Evolutionary conservation across 2,888 invertebrate species (phyloP), one percentile per base, ranked within the genome.

Genomic region (Endotricha flammealis): DNA sequence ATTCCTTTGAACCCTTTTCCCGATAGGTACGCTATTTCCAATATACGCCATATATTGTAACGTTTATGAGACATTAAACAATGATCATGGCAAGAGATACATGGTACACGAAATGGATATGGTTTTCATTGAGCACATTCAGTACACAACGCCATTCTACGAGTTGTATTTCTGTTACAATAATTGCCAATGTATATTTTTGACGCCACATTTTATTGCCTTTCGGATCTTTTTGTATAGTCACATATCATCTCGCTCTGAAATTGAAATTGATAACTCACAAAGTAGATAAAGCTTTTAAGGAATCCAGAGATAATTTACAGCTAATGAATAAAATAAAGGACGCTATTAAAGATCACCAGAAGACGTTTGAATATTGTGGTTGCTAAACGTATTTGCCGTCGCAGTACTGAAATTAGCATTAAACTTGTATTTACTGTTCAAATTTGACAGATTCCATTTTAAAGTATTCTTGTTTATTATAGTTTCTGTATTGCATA

Each of bases 61-160:
- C n/a, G n/a, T 64, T 0, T 67, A 68, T 17, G 68, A 68, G 14
- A 67, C 55, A 24, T 41, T 77, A 8, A 51, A 54, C 30, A 67
- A 61, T 3, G 76, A 76, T 29, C 53, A 58, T 10, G 65, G 48
- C 3, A 48, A 51, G 28, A 59, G 53, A 27, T 51, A 60, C 5
- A 79, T 79, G 77, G 62, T 79, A 0, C 75, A 79, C 9, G 76
- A 78, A 20, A 72, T 78, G 67, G 71, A 73, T 1, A 32, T 78
- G 7, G 58, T 64, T 27, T 70, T 45, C 32, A 40, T 77, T 3
- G 69, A 75, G 46, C 57, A 77, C 17, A 69, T 68, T 32, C 76
- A 81, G 42, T 69, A 60, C 39, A 64, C 72, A n/a, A 51, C 68
- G 3, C 80, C 79, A 1, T 73, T 73, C 41, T 80, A 69, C 29